A percentile compares a stretch with the other conserved stretches of the same genome.
Conservation (phyloP, 2,888 invertebrate species). For the Galerucella pusilla region DNA sequence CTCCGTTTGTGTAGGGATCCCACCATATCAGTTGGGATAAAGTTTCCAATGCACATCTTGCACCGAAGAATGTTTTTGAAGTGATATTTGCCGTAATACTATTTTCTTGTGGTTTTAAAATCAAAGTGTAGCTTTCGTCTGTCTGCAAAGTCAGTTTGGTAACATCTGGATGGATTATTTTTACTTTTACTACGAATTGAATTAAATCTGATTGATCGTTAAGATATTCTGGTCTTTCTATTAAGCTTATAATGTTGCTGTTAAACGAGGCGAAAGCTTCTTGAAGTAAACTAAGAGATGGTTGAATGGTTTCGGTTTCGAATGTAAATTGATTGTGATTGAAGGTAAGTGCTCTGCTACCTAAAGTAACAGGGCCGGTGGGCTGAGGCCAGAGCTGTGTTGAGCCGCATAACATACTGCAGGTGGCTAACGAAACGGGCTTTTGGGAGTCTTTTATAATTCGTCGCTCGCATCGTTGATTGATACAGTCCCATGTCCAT, state of each 20-base stretch:
- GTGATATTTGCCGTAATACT: conserved; percentile 71
- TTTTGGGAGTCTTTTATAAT: conserved; percentile 59
- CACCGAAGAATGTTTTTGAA: conserved; percentile 80
- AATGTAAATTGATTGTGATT: conserved; percentile 68
- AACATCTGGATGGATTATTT: conserved; percentile 66
- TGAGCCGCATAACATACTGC: conserved; percentile 82
- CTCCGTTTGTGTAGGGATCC: conserved; percentile 71
- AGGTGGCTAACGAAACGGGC: conserved; percentile 74
- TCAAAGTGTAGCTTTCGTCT: conserved; percentile 81
- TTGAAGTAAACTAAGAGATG: conserved; percentile 64
- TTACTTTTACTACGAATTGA: conserved; percentile 67
- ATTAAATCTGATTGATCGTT: conserved; percentile 55
- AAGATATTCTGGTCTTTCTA: conserved; percentile 51
- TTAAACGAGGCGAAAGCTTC: conserved; percentile 69
- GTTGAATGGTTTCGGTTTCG: conserved; percentile 64
- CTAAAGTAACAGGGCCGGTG: conserved; percentile 76
- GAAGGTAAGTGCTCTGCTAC: conserved; percentile 73
- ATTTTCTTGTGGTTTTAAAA: conserved; percentile 66
- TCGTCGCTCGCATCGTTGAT: conserved; percentile 76
- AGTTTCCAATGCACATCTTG: conserved; percentile 81
- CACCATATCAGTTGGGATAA: conserved; percentile 85
- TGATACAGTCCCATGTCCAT: conserved; percentile 83
- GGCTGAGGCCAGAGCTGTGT: conserved; percentile 85
- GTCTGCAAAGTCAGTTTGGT: conserved; percentile 73
- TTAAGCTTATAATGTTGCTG: conserved; percentile 56